Base-by-base conservation (phyloP, 1,140 invertebrate species). In the Pemphigus obesinymphae region DNA sequence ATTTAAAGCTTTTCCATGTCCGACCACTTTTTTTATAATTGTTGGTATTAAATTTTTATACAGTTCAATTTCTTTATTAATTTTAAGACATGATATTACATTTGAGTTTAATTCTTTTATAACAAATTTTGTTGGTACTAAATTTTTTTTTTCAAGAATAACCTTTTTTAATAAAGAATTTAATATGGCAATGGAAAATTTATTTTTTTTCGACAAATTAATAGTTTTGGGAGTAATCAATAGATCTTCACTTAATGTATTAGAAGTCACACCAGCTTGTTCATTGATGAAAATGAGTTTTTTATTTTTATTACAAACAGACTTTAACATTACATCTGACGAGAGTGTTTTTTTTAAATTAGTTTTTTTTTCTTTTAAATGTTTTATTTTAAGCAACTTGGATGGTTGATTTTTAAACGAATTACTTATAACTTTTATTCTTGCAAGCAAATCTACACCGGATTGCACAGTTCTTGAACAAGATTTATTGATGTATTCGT, bases 351-450 rank as follows among this genome's bases (percentile, higher is more conserved):
- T 55, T 80, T 58, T 13, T 17, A 31, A 17, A 29, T 80, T 80
- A 29, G 37, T 10, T n/a, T 76, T 40, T 34, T 58, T 55, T 45
- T 80, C 55, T 40, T 43, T 61, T 29, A 29, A 63, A 29, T 61
- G n/a, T 8, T 50, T 48, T 29, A 80, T 31, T 45, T 29, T 80
- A 26, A 80, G 40, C 20, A 80, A 43, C 20, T 80, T 80, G 40
- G 76, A 80, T 26, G 76, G 76, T 20, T 80, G 76, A 0, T 80
- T 80, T 45, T 43, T 80, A 45, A 61, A 80, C 63, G 55, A 80
- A 61, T 80, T 45, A 61, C 76, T 80, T 29, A 80, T 45, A 40
- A 80, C 8, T 63, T 61, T 80, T 63, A 63, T 61, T 80, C 76
- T 80, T 43, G 76, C 76, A 31, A 80, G 45, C 20, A 80, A 63